Conservation (phyloP, 2,888 invertebrate species). For the Aproaerema taeniolella region DNA sequence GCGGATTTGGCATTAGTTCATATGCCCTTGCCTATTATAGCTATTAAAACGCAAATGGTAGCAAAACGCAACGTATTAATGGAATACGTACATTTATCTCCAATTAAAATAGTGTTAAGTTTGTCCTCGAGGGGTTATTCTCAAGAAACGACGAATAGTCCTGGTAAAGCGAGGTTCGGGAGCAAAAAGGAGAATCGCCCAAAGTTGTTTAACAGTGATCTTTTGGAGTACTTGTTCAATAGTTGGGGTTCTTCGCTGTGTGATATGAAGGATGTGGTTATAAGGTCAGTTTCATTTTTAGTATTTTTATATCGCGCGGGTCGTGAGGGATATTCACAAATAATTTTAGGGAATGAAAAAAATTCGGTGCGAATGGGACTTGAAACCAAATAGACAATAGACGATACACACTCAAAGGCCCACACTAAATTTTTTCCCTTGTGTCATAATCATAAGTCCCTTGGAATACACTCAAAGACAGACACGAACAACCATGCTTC, state of each 20-base stretch:
- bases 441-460: too few species aligned
- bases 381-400: too few species aligned
- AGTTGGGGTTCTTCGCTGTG: conserved; percentile 80
- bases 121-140: conserved; percentile 70
- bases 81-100: conserved; percentile 78
- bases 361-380: too few species aligned
- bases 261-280: conserved; percentile 80
- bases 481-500: too few species aligned
- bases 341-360: too few species aligned
- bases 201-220: conserved; percentile 75
- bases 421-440: too few species aligned
- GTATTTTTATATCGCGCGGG: background rate
- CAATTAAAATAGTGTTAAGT: conserved; percentile 79
- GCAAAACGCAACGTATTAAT: conserved; percentile 63
- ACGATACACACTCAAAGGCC: too few species aligned
- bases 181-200: conserved; percentile 64
- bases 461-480: too few species aligned
- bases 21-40: conserved; percentile 72
- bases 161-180: conserved; percentile 42
- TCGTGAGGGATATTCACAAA: too few species aligned
- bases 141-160: conserved; percentile 45
- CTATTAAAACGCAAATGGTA: conserved; percentile 54
- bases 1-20: conserved; percentile 78
- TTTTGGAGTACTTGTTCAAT: conserved; percentile 79
- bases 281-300: conserved; percentile 69